Base-by-base conservation (phyloP, 2,797 vertebrate species). In the Pachyuromys duprasi region DNA sequence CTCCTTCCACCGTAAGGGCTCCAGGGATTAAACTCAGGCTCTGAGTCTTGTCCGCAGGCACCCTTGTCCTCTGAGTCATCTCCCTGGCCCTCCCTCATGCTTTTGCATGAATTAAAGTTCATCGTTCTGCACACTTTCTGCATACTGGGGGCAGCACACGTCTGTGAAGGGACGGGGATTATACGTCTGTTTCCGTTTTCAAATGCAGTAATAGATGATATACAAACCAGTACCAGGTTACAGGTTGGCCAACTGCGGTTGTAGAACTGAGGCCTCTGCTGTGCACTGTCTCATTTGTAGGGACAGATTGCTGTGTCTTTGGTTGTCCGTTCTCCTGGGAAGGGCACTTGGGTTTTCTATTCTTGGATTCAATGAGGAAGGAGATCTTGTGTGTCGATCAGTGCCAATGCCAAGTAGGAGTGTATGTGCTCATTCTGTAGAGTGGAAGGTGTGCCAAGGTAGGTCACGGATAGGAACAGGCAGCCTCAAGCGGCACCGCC, bases 81-180 rank as follows among this genome's bases (percentile, higher is more conserved):
- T 86, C 0, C 1, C 45, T 22, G 24, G 49, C 33, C 42, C 12
- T 75, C 42, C 24, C 13, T 39, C 67, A 39, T 5, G 18, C 5
- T 89, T 93, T 89, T 94, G 28, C 28, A 31, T 62, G 80, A 17
- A 17, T 39, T 81, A 24, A 57, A 79, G 22, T 36, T 15, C 8
- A 33, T 69, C 70, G 94, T 94, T 63, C 49, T n/a, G n/a, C n/a
- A n/a, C 92, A 84, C 9, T 31, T 49, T 82, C 22, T 6, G 11
- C 45, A 42, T 8, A 15, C 31, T 13, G 42, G 74, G 20, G 17
- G 7, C 45, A 45, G 53, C 45, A 93, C 26, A 69, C 53, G 39
- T 83, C 91, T 75, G 13, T 62, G 62, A 94, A 55, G 33, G 67
- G 39, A 22, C 78, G 42, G 90, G 7, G 17, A 62, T 3, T 49